A percentile compares a stretch with the other conserved stretches of the same genome.
phyloP scores from a whole-genome alignment of 2,113 vertebrate species.

The Microtus pennsylvanicus region DNA sequence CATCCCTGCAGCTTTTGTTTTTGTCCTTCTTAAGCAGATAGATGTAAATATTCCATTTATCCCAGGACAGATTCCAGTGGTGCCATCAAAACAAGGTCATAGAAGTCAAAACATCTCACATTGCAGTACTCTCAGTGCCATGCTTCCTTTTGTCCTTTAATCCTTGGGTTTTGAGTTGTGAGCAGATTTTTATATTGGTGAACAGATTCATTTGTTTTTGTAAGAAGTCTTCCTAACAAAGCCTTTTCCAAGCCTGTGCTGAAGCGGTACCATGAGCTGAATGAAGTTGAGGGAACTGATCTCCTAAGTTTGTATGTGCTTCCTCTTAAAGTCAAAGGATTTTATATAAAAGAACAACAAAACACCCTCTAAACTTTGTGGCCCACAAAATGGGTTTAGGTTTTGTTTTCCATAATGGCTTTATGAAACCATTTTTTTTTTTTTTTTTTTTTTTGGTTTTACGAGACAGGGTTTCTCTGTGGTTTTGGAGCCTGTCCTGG shows the following conservation, averaged over 20 bases:
- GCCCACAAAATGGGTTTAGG: constrained; percentile 20
- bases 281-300: constrained; percentile 52
- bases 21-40: not conserved
- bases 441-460: too few relatives aligned
- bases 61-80: not conserved
- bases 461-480: too few relatives aligned
- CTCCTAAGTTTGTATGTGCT: not conserved
- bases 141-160: constrained; percentile 52
- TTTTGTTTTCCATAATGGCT: constrained; percentile 51
- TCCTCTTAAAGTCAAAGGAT: constrained; percentile 30
- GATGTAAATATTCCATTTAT: not conserved
- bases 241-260: not conserved
- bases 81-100: not conserved
- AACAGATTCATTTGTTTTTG: constrained; percentile 46
- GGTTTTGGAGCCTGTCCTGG: too few relatives aligned
- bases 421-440: constrained; percentile 33
- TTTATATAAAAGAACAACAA: constrained; percentile 51
- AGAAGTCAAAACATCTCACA: constrained; percentile 34
- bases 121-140: not conserved
- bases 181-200: constrained; percentile 40
- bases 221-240: constrained; percentile 60
- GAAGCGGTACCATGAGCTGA: constrained; percentile 24
- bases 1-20: not conserved
- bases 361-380: constrained; percentile 37
- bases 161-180: constrained; percentile 39